A percentile compares a stretch with the other conserved stretches of the same genome.
These are phyloP conservation scores for Hypotaenidia philippensis DNA, from an alignment of 2,797 vertebrate species.

Conservation along the genomic window DNA sequence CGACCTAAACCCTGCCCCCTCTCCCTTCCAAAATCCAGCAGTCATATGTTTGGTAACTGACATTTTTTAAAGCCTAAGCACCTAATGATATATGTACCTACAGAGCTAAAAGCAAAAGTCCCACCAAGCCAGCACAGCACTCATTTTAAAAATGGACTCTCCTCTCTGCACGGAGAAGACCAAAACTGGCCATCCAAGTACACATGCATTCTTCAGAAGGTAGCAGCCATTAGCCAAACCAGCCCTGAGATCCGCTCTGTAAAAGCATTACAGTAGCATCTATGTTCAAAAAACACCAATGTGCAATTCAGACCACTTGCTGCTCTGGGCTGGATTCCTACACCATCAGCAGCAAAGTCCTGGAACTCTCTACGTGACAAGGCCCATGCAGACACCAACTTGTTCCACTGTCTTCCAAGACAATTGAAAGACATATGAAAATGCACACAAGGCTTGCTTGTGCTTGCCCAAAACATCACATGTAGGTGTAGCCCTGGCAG, in stretches of 20 bases:
- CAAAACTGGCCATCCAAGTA: neutral
- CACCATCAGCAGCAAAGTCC: neutral
- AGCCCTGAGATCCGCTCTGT: neutral
- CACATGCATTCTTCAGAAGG: neutral
- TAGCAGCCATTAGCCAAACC: rapidly evolving
- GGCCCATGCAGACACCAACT: neutral
- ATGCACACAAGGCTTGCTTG: neutral
- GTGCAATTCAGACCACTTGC: neutral
- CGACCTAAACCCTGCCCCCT: rapidly evolving
- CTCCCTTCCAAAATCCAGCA: neutral
- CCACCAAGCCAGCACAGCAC: neutral
- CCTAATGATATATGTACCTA: neutral
- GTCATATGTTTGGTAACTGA: neutral
- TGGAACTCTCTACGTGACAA: neutral
- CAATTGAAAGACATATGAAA: neutral
- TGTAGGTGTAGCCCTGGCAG: neutral
- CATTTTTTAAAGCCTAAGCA: neutral
- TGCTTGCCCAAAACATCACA: rapidly evolving
- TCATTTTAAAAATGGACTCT: neutral
- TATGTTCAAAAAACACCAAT: neutral
- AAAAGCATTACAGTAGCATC: neutral
- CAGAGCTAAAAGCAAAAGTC: neutral
- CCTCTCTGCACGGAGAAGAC: neutral
- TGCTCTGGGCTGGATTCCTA: neutral
- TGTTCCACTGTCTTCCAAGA: neutral